These are phyloP conservation scores for Drosophila ficusphila DNA, from an alignment of 1,140 invertebrate genomes.

Conservation along the genomic window DNA sequence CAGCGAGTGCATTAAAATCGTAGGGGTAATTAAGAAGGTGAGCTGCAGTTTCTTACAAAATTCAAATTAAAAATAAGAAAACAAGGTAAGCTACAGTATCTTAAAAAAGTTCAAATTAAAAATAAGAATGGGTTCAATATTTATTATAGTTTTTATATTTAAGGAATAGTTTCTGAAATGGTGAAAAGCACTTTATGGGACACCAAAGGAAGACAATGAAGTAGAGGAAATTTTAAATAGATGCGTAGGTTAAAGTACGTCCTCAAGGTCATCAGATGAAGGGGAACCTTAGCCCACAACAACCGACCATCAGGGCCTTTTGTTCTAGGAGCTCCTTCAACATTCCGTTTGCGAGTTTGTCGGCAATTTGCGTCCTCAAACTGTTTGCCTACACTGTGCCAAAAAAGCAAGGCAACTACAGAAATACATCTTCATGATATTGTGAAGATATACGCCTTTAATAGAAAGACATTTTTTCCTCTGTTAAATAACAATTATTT, in stretches of 20 bases:
- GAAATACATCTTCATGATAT: too few relatives aligned
- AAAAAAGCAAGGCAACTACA: not conserved
- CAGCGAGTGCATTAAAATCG: conserved; percentile 61
- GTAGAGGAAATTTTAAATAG: not conserved
- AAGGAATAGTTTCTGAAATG: too few relatives aligned
- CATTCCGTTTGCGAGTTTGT: conserved; percentile 6
- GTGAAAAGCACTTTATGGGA: not conserved
- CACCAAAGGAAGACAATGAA: not conserved
- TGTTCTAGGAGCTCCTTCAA: not conserved
- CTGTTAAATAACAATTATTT: too few relatives aligned
- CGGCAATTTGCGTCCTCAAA: conserved; percentile 11
- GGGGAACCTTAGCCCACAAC: not conserved
- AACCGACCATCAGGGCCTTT: not conserved
- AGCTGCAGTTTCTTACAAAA: not conserved
- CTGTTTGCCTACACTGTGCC: conserved; percentile 1
- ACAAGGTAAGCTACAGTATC: conserved; percentile 1
- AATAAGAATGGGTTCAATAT: too few relatives aligned
- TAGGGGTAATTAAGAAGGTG: conserved; percentile 56
- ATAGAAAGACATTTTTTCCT: too few relatives aligned
- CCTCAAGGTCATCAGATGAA: not conserved
- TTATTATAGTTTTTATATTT: too few relatives aligned
- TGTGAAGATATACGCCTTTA: too few relatives aligned
- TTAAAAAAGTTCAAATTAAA: not conserved
- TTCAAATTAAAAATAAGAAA: not conserved
- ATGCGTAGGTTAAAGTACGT: not conserved